phyloP scores from a whole-genome alignment of 2,888 invertebrate species.

The Capitulum mitella region DNA sequence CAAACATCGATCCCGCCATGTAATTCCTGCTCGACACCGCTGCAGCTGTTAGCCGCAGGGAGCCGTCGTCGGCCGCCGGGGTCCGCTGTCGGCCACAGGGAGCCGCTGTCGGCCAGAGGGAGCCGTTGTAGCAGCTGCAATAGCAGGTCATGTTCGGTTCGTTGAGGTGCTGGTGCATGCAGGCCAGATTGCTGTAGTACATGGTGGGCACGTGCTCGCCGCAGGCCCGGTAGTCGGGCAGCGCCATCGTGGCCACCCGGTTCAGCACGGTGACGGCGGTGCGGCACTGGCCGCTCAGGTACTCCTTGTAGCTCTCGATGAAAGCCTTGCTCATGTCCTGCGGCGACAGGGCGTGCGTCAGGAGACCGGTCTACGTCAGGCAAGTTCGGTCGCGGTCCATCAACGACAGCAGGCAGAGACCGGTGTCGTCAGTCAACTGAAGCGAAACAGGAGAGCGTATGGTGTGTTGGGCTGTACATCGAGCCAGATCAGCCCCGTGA shows the following conservation, averaged over 20 bases:
- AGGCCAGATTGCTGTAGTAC: constrained; percentile 74
- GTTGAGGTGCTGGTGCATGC: constrained; percentile 68
- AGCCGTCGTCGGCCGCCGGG: too few species aligned
- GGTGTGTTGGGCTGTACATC: too few species aligned
- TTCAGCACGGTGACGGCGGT: constrained; percentile 35
- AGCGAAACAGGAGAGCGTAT: too few species aligned
- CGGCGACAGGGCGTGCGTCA: too few species aligned
- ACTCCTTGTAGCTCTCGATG: constrained; percentile 34
- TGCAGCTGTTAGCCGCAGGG: too few species aligned
- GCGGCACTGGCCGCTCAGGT: constrained; percentile 31
- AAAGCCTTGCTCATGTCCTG: not conserved
- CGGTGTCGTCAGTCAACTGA: not conserved
- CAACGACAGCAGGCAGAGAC: not conserved
- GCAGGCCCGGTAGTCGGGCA: constrained; percentile 44
- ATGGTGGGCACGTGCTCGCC: constrained; percentile 57
- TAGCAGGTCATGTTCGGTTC: constrained; percentile 72
- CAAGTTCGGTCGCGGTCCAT: not conserved
- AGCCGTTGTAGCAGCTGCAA: too few species aligned
- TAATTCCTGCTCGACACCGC: too few species aligned
- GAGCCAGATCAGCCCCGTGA: too few species aligned
- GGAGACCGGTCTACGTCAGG: too few species aligned
- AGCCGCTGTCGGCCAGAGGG: too few species aligned
- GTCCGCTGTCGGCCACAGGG: too few species aligned
- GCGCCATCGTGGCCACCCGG: constrained; percentile 32
- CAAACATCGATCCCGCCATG: too few species aligned